Conservation (phyloP, 2,888 invertebrate genomes). For the Drosophila lutescens region DNA sequence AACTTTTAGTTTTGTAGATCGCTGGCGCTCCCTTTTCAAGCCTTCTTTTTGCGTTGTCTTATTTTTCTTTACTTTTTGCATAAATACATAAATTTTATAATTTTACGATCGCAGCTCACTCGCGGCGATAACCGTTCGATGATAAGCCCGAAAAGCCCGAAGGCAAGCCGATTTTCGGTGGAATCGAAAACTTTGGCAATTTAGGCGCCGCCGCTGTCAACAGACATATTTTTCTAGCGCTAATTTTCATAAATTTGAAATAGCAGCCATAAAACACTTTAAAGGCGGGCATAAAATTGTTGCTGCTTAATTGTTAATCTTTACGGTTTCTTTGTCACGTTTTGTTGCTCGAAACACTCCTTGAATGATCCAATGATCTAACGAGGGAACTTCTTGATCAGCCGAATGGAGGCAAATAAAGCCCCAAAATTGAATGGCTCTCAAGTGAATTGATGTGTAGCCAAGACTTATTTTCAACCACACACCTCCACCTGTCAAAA, state of each 20-base stretch:
- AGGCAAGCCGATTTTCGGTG: constrained; percentile 17
- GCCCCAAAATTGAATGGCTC: constrained; percentile 3
- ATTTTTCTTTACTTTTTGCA: constrained; percentile 51
- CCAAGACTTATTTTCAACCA: constrained; percentile 14
- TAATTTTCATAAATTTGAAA: constrained; percentile 38
- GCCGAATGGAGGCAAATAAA: constrained; percentile 15
- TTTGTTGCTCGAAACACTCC: constrained; percentile 33
- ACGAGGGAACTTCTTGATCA: constrained; percentile 38
- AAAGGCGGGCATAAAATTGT: constrained; percentile 42
- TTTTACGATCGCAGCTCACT: constrained; percentile 37
- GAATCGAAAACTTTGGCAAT: constrained; percentile 20
- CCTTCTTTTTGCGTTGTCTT: constrained; percentile 5
- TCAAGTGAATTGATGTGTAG: constrained; percentile 15
- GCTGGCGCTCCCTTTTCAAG: constrained; percentile 62
- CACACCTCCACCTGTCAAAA: constrained; percentile 41
- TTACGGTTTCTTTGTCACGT: constrained; percentile 29
- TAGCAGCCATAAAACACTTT: constrained; percentile 44
- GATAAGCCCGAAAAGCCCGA: constrained; percentile 52
- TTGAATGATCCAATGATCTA: constrained; percentile 30
- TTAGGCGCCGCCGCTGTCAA: constrained; percentile 36
- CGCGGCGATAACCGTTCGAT: constrained; percentile 47
- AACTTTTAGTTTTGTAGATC: constrained; percentile 28
- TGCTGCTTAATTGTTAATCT: constrained; percentile 6
- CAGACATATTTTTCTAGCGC: constrained; percentile 26
- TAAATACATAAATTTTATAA: constrained; percentile 64